Percentiles rank a stretch among this genome's conserved stretches.
Evolutionary conservation across 2,113 vertebrate genomes (phyloP).

Genomic region (Muntiacus muntjak): DNA sequence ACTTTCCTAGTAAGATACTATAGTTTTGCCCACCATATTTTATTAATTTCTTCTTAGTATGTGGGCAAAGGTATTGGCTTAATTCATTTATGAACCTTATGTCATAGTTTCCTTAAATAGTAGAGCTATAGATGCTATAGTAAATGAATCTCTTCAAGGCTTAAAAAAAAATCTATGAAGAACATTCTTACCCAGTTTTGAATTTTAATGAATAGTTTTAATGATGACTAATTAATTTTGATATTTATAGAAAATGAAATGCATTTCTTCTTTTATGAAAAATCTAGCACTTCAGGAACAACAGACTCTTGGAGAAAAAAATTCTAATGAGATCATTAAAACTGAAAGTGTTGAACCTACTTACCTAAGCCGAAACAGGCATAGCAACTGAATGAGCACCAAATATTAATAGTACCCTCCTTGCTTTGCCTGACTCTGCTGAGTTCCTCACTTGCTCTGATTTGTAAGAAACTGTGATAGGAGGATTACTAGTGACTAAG

Average conservation of each 20-base stretch:
- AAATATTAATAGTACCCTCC: not conserved
- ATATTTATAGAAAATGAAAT: slow-evolving; percentile 71
- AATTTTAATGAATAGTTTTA: slow-evolving; percentile 70
- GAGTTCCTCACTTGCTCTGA: not conserved
- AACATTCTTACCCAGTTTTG: slow-evolving; percentile 68
- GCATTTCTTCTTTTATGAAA: slow-evolving; percentile 58
- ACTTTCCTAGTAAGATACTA: slow-evolving; percentile 13
- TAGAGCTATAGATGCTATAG: slow-evolving; percentile 48
- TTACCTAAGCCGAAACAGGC: not conserved
- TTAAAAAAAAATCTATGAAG: slow-evolving; percentile 56
- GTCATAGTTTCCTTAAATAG: slow-evolving; percentile 71
- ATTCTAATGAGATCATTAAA: slow-evolving; percentile 44
- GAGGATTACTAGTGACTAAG: not conserved
- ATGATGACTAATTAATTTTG: slow-evolving; percentile 69
- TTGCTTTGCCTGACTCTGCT: not conserved
- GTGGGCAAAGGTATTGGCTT: slow-evolving; percentile 41
- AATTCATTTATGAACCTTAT: slow-evolving; percentile 67
- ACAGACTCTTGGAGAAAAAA: slow-evolving; percentile 57
- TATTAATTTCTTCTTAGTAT: slow-evolving; percentile 44
- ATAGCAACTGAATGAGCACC: not conserved
- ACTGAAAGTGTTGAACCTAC: not conserved
- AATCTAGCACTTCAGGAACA: slow-evolving; percentile 65
- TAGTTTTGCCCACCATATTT: not conserved
- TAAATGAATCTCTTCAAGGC: slow-evolving; percentile 50
- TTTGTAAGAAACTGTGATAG: not conserved